These are phyloP conservation scores for Andinoacara biseriatus DNA, from an alignment of 2,113 vertebrate species.

Conservation along the genomic window DNA sequence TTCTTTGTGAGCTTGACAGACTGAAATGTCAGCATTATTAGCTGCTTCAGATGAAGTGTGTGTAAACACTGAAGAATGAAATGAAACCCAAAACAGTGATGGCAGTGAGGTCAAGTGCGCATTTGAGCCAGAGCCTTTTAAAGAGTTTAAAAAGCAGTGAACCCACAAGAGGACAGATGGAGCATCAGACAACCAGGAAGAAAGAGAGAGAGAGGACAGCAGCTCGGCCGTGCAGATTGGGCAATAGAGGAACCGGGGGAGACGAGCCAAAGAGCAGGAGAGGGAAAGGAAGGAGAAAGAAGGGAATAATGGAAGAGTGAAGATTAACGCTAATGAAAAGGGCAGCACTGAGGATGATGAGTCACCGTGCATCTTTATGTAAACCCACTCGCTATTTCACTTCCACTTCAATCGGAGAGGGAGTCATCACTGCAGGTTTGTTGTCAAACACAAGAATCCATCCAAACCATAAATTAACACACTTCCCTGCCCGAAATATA, in stretches of 20 bases:
- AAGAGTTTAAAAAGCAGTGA: slow-evolving; percentile 37
- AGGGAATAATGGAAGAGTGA: neutral
- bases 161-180: slow-evolving; percentile 10
- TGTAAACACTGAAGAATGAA: slow-evolving; percentile 19
- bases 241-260: neutral
- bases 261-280: neutral
- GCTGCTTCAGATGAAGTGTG: slow-evolving; percentile 24
- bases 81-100: slow-evolving; percentile 1
- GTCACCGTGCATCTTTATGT: slow-evolving; percentile 28
- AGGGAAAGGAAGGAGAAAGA: neutral
- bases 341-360: slow-evolving; percentile 25
- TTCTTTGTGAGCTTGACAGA: slow-evolving; percentile 21
- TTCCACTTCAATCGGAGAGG: neutral
- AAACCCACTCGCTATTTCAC: neutral
- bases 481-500: neutral
- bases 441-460: neutral
- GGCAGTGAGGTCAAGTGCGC: slow-evolving; percentile 35
- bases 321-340: slow-evolving; percentile 28
- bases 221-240: slow-evolving; percentile 46
- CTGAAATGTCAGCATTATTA: slow-evolving; percentile 24
- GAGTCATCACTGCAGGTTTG: slow-evolving; percentile 2
- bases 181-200: slow-evolving; percentile 9
- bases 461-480: neutral
- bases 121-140: slow-evolving; percentile 30
- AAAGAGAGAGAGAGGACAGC: slow-evolving; percentile 2